These are phyloP conservation scores for Mystacornis crossleyi DNA, from an alignment of 2,113 vertebrate genomes.

Conservation along the genomic window DNA sequence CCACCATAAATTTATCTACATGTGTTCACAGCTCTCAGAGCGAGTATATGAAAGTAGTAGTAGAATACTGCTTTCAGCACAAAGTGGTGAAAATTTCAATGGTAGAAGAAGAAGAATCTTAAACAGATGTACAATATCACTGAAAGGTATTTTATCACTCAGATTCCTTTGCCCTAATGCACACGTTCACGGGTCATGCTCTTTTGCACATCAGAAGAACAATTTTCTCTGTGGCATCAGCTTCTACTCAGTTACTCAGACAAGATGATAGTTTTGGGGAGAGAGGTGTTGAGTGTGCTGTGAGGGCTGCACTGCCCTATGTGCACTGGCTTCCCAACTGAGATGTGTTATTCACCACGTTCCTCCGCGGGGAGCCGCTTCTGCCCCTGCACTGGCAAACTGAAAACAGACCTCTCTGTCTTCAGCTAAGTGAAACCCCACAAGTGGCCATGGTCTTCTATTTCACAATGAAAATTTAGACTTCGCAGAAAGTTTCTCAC, in stretches of 20 bases:
- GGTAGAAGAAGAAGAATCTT: neutral
- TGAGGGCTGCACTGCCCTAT: neutral
- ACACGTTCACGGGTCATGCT: rapidly evolving
- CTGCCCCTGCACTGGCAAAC: neutral
- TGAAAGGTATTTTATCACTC: neutral
- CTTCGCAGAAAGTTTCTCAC: neutral
- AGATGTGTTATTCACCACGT: neutral
- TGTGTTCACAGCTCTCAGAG: neutral
- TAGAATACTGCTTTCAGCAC: neutral
- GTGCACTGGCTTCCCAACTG: neutral
- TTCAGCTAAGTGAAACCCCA: neutral
- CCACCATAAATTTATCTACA: neutral
- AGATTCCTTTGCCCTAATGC: neutral
- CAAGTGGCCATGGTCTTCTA: neutral
- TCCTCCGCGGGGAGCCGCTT: rapidly evolving
- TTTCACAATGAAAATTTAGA: neutral
- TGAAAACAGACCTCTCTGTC: neutral
- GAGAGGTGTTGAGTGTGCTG: neutral
- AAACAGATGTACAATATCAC: neutral
- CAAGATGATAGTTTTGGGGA: neutral
- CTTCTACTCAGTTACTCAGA: neutral
- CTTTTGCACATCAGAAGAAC: neutral
- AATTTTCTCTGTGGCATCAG: neutral
- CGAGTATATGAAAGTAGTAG: neutral
- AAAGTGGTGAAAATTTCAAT: neutral